Conservation (phyloP, 2,797 vertebrate genomes). For the Crocidura indochinensis region DNA sequence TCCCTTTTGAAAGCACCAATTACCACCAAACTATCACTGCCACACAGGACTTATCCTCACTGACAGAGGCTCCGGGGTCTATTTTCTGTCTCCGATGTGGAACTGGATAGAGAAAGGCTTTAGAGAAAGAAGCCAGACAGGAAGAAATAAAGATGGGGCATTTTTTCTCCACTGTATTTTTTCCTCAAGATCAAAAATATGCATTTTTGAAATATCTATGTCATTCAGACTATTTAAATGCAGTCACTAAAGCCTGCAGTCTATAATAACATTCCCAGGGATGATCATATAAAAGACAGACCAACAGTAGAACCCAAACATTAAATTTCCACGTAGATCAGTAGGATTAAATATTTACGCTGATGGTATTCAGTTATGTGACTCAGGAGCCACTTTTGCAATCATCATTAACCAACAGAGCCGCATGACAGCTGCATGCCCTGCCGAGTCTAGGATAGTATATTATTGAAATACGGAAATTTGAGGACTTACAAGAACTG, state of each 20-base stretch:
- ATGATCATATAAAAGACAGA: constrained; percentile 48
- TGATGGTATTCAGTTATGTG: not conserved
- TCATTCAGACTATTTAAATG: constrained; percentile 53
- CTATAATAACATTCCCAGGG: constrained; percentile 24
- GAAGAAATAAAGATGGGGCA: not conserved
- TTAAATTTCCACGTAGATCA: constrained; percentile 42
- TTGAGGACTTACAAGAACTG: not conserved
- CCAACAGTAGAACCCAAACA: constrained; percentile 9
- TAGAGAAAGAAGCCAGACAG: constrained; percentile 2
- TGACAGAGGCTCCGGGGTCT: not conserved
- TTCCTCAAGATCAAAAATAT: constrained; percentile 3
- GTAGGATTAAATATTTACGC: constrained; percentile 63
- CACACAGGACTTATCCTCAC: too few relatives aligned
- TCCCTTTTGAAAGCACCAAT: not conserved
- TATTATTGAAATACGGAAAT: constrained; percentile 12
- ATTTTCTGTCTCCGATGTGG: not conserved
- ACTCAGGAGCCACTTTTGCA: constrained; percentile 58
- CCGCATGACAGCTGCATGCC: not conserved
- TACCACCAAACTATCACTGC: not conserved
- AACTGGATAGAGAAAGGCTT: not conserved
- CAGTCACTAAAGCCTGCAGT: not conserved
- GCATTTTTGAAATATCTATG: constrained; percentile 4
- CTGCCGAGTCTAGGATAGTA: constrained; percentile 11
- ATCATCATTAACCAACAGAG: constrained; percentile 57
- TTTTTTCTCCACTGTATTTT: constrained; percentile 23